Evolutionary conservation across 2,797 vertebrate species (phyloP).

Genomic region (Eulemur coronatus): DNA sequence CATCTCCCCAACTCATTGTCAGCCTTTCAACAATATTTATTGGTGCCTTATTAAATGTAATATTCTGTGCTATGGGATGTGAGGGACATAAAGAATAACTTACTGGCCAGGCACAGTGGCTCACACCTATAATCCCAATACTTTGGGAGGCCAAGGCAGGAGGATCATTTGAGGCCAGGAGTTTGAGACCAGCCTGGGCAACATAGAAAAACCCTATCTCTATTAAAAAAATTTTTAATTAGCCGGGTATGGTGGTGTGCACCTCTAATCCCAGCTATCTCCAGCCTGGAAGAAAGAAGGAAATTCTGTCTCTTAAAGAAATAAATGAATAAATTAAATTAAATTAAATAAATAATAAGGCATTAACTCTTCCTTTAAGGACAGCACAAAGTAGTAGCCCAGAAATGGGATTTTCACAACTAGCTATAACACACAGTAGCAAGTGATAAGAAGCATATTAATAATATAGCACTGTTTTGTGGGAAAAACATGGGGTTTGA

Average conservation of each 20-base stretch:
- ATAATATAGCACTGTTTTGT: neutral
- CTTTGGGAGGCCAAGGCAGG: neutral
- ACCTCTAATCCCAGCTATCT: neutral
- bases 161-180: neutral
- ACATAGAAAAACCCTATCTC: neutral
- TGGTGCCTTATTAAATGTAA: neutral
- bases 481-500: neutral
- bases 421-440: neutral
- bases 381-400: neutral
- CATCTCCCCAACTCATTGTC: neutral
- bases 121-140: neutral
- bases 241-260: no score
- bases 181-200: neutral
- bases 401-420: neutral
- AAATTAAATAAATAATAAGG: neutral
- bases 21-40: neutral
- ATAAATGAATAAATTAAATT: no score
- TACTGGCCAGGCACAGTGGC: neutral
- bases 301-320: no score
- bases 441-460: neutral
- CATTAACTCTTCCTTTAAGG: constrained; percentile 4
- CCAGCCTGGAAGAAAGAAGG: neutral
- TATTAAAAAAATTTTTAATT: neutral
- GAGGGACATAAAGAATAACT: neutral
- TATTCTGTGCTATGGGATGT: neutral